Percentiles rank a stretch among this genome's conserved stretches.
phyloP scores from a whole-genome alignment of 2,888 invertebrate species.

The Thera obeliscata region DNA sequence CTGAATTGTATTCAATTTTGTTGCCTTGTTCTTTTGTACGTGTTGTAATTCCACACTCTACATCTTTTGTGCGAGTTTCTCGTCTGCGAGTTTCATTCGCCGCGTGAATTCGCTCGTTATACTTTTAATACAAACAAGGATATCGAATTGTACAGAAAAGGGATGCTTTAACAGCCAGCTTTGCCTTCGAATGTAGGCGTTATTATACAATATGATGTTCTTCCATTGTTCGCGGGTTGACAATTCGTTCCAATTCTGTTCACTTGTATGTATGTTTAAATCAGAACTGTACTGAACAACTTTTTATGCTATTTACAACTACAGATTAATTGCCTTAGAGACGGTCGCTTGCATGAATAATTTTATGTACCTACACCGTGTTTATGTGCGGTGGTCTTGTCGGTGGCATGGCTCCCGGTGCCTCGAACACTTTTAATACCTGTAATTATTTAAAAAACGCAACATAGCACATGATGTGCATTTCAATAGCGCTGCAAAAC shows the following conservation, averaged over 20 bases:
- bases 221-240: constrained; percentile 60
- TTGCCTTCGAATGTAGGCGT: constrained; percentile 54
- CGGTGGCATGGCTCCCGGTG: constrained; percentile 64
- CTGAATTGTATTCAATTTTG: constrained; percentile 34
- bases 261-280: constrained; percentile 40
- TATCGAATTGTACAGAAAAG: constrained; percentile 53
- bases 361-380: constrained; percentile 51
- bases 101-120: constrained; percentile 54
- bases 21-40: constrained; percentile 24
- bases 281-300: constrained; percentile 32
- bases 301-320: constrained; percentile 37
- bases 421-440: constrained; percentile 71
- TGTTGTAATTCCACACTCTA: constrained; percentile 13
- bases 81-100: constrained; percentile 44
- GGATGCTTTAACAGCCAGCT: constrained; percentile 50
- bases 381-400: constrained; percentile 59
- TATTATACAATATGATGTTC: constrained; percentile 55
- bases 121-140: constrained; percentile 59
- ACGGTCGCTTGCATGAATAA: constrained; percentile 54
- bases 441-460: constrained; percentile 70
- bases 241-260: constrained; percentile 53
- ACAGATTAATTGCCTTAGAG: constrained; percentile 53
- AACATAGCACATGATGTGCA: constrained; percentile 55
- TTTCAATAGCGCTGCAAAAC: constrained; percentile 36
- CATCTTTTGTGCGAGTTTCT: constrained; percentile 39